Evolutionary conservation across 2,888 invertebrate species (phyloP), one percentile per base, ranked within the genome.

Genomic region (Cerceris ruficornis): DNA sequence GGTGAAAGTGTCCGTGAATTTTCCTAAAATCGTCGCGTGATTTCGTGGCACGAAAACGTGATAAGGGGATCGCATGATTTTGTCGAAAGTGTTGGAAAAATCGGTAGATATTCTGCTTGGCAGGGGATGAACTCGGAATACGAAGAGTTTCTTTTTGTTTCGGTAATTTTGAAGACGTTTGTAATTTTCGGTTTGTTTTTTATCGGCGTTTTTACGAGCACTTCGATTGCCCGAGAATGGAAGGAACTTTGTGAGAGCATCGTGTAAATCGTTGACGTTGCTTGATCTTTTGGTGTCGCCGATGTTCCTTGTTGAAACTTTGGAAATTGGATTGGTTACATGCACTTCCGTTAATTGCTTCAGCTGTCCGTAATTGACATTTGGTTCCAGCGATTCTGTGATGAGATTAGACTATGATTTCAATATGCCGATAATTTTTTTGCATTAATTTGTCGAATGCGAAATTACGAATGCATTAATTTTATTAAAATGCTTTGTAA

Each of bases 291-390:
- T n/a, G 0, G 39, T 7, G 1, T 65, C 39, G 0, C 54, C 17
- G 0, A 15, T 41, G 6, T 8, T 7, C 7, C 71, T 59, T 13
- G 8, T 41, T 39, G 13, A 57, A 7, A 42, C 9, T 2, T n/a
- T 70, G 13, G 28, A 39, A 7, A 41, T 15, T 13, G 61, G 28
- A 28, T 80, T 67, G 6, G 70, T 64, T 14, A 85, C 77, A 46
- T 87, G 88, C 15, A 95, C 90, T 90, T 95, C 94, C 2, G 95
- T 95, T 68, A 94, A 92, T 86, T 94, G 93, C 82, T 94, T 93
- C 17, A 95, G 91, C 50, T 92, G 92, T n/a, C 95, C 95, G 69
- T 93, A 94, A 8, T 90, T 90, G 13, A 93, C 90, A 68, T 91
- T 90, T 0, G 95, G 95, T 75, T 93, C 92, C 1, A 94, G 84